These are phyloP conservation scores for Drosophila leontia DNA, from an alignment of 1,140 invertebrate genomes.

Conservation along the genomic window DNA sequence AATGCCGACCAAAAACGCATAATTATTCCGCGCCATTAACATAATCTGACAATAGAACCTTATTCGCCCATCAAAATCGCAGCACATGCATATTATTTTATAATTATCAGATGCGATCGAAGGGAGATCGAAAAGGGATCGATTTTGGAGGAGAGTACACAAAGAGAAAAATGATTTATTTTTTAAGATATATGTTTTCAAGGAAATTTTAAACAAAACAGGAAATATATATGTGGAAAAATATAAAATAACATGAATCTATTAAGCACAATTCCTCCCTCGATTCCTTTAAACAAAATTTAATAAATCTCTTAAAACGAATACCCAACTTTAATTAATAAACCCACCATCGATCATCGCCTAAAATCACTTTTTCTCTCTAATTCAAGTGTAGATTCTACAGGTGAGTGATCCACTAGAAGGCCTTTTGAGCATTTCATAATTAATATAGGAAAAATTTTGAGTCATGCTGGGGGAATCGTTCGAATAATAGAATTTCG, in stretches of 20 bases:
- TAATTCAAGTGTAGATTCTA: constrained; percentile 19
- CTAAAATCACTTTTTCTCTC: background rate
- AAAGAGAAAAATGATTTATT: background rate
- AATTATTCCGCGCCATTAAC: constrained; percentile 74
- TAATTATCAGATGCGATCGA: constrained; percentile 51
- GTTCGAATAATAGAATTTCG: constrained; percentile 55
- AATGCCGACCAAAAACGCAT: constrained; percentile 51
- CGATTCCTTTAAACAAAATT: too few relatives aligned
- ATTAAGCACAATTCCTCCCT: background rate
- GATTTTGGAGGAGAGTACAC: background rate
- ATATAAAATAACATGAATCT: too few relatives aligned
- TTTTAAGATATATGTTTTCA: background rate
- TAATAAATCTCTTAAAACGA: too few relatives aligned
- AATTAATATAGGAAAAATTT: constrained; percentile 35
- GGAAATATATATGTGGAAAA: background rate
- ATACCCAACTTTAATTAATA: background rate
- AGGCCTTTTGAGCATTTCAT: constrained; percentile 23
- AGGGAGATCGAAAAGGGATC: constrained; percentile 8
- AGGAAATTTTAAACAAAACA: background rate
- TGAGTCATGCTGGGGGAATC: constrained; percentile 46
- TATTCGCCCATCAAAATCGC: constrained; percentile 35
- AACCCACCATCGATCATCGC: background rate
- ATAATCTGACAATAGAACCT: constrained; percentile 72
- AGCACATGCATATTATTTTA: constrained; percentile 46
- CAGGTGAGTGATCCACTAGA: constrained; percentile 43